Evolutionary conservation across 2,113 vertebrate species (phyloP).

Genomic region (Malaclemys terrapin): DNA sequence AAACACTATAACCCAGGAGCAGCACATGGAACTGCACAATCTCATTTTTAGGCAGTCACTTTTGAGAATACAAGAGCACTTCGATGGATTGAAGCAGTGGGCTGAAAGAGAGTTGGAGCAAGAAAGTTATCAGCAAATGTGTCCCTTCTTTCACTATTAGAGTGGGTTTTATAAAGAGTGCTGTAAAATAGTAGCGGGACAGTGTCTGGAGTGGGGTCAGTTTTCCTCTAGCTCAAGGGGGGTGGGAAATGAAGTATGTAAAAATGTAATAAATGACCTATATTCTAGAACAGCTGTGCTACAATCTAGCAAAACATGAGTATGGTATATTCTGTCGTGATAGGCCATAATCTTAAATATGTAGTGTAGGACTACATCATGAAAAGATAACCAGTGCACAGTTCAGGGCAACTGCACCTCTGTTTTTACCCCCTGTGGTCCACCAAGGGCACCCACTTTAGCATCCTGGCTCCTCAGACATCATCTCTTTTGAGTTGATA

Average conservation of each 20-base stretch:
- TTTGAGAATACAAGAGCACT: not conserved
- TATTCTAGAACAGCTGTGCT: not conserved
- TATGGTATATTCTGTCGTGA: not conserved
- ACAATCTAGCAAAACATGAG: not conserved
- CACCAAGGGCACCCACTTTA: not conserved
- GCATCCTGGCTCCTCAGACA: not conserved
- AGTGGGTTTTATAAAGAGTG: not conserved
- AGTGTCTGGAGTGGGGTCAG: not conserved
- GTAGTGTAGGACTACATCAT: not conserved
- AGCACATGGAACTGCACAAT: not conserved
- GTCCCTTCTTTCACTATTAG: not conserved
- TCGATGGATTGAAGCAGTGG: not conserved
- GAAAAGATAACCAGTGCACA: not conserved
- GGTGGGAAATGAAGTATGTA: not conserved
- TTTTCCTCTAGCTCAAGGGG: not conserved
- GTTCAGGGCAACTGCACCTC: not conserved
- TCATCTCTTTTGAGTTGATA: not conserved
- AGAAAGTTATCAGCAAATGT: not conserved
- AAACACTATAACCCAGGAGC: not conserved
- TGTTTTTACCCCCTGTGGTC: not conserved
- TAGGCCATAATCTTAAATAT: not conserved
- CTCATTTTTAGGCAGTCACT: not conserved
- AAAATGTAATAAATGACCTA: not conserved
- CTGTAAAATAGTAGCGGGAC: not conserved
- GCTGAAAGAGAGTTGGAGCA: not conserved